Base-by-base conservation (phyloP, 2,113 vertebrate species). In the Pygoscelis adeliae region DNA sequence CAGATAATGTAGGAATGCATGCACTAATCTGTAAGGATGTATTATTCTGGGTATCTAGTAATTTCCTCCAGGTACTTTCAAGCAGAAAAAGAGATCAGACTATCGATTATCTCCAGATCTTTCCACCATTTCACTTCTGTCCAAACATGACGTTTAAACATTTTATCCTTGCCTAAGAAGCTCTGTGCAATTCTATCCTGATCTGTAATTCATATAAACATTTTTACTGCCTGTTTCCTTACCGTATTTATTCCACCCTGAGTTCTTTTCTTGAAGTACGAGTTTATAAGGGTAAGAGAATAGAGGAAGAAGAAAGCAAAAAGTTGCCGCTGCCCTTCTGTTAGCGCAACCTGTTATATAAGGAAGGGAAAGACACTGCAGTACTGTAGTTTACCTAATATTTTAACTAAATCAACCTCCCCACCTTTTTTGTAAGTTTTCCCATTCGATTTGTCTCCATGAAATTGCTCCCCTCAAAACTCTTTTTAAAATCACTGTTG, bases 1-100 rank as follows among this genome's bases (percentile, higher is more conserved):
- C 50, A 8, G 53, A 11, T 6, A 14, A 26, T 2, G 7, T 1
- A n/a, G 76, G 53, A 47, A 47, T 2, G 14, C 40, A 13, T 0
- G 25, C 6, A 4, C 46, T 47, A 2, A 13, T 5, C 40, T 12
- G 2, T 1, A 27, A 15, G 30, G 55, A 38, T 15, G 21, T 7
- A 25, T 6, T 38, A 13, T 11, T 22, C 63, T n/a, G 27, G 22
- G 32, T 11, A 63, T 8, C 50, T 8, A 32, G n/a, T 17, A 14
- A 79, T 34, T 47, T 42, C 85, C 30, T 59, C 46, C 47, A 34
- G 18, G 21, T 25, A 17, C 30, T 42, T 73, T 21, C 80, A 55
- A 55, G 34, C 38, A 66, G 34, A 58, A 52, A 17, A 22, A 53
- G 53, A 32, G 30, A 53, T 32, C 25, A 34, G 66, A 10, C 52